phyloP scores from a whole-genome alignment of 2,888 invertebrate species.

The Caenorhabditis sp. region DNA sequence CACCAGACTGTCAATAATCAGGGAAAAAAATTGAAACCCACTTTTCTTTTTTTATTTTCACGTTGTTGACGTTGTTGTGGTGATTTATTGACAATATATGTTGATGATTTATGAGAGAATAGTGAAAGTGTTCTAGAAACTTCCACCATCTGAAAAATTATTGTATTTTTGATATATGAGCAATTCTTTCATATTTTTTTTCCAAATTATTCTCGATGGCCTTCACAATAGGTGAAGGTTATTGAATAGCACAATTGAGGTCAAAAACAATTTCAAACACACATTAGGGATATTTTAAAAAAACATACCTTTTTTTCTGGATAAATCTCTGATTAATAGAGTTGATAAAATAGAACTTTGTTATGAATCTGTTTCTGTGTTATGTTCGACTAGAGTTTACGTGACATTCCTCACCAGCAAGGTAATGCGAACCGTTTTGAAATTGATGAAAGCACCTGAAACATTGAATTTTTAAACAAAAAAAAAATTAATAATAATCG shows the following conservation, averaged over 20 bases:
- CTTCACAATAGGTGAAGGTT: too few species aligned
- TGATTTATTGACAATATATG: background rate
- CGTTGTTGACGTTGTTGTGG: conserved; percentile 5
- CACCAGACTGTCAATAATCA: conserved; percentile 2
- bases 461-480: background rate
- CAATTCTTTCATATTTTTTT: too few species aligned
- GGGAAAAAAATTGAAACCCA: conserved; percentile 14
- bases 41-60: conserved; percentile 27
- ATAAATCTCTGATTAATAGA: background rate
- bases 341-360: background rate
- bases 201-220: too few species aligned
- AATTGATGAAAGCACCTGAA: background rate
- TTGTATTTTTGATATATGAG: background rate
- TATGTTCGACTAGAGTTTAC: background rate
- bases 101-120: conserved; percentile 1
- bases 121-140: conserved; percentile 6
- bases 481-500: too few species aligned
- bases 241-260: too few species aligned
- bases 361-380: background rate
- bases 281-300: background rate
- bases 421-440: background rate
- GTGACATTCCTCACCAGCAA: background rate
- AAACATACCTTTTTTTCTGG: background rate
- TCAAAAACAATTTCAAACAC: too few species aligned
- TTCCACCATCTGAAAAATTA: conserved; percentile 25